Evolutionary conservation across 2,797 vertebrate genomes (phyloP).

Genomic region (Iguana delicatissima): DNA sequence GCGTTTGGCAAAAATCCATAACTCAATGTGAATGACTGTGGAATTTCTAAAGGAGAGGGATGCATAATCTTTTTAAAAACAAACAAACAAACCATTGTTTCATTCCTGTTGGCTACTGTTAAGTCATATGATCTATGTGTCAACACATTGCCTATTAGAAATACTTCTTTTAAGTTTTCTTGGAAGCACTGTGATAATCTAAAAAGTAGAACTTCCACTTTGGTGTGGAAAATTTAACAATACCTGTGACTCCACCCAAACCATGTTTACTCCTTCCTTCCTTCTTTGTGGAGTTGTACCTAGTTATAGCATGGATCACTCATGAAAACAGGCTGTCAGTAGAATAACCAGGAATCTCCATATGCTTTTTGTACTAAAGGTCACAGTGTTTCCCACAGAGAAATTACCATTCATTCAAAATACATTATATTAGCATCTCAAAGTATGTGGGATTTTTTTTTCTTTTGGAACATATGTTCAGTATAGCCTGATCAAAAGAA

Average conservation of each 20-base stretch:
- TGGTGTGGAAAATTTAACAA: neutral
- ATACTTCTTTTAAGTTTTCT: neutral
- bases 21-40: neutral
- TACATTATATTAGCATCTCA: neutral
- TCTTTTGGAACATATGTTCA: constrained; percentile 26
- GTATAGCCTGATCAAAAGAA: constrained; percentile 40
- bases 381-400: constrained; percentile 12
- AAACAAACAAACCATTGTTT: neutral
- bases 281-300: neutral
- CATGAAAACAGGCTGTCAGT: neutral
- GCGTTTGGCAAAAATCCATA: neutral
- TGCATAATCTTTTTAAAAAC: neutral
- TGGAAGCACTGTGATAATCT: neutral
- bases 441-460: no score
- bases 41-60: neutral
- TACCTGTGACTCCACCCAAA: neutral
- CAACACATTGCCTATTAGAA: neutral
- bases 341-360: neutral
- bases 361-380: neutral
- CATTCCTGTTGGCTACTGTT: neutral
- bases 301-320: neutral
- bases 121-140: neutral
- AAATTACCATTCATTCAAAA: neutral
- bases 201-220: neutral
- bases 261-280: no score